Evolutionary conservation across 2,113 vertebrate species (phyloP).

Genomic region (Psettodes erumei): DNA sequence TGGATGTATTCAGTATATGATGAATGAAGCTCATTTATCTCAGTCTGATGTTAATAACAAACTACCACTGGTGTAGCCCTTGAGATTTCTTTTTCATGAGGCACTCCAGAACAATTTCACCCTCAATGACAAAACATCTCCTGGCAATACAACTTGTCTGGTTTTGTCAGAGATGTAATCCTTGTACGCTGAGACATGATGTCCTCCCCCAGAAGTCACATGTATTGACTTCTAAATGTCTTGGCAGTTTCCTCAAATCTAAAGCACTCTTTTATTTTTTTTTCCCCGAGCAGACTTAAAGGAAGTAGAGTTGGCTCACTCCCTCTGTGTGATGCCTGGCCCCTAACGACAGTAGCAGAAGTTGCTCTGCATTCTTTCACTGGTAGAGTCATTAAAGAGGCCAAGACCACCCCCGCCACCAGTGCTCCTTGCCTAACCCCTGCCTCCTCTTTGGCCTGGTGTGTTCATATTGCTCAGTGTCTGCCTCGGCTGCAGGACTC

Average conservation of each 20-base stretch:
- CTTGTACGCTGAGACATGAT: conserved; percentile 12
- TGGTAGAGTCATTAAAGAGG: conserved; percentile 77
- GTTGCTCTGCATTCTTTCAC: conserved; percentile 76
- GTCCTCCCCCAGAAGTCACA: conserved; percentile 15
- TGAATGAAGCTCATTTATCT: conserved; percentile 6
- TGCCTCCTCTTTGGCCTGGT: conserved; percentile 51
- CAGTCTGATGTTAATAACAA: conserved; percentile 1
- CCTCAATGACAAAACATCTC: background rate
- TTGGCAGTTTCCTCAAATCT: conserved; percentile 6
- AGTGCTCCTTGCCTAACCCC: conserved; percentile 40
- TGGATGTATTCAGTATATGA: conserved; percentile 1
- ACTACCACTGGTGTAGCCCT: background rate
- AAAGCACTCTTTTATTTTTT: conserved; percentile 2
- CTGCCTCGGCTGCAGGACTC: background rate
- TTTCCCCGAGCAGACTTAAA: conserved; percentile 12
- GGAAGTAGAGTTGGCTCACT: conserved; percentile 49
- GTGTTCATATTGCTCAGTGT: conserved; percentile 8
- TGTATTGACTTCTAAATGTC: conserved; percentile 9
- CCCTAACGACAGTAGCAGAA: conserved; percentile 83
- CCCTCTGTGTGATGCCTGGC: conserved; percentile 59
- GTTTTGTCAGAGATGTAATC: conserved; percentile 22
- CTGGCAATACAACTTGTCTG: background rate
- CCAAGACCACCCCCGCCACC: conserved; percentile 33
- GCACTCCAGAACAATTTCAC: conserved; percentile 7
- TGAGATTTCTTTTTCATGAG: background rate